Evolutionary conservation across 2,888 invertebrate genomes (phyloP).

Genomic region (Malacosoma neustria): DNA sequence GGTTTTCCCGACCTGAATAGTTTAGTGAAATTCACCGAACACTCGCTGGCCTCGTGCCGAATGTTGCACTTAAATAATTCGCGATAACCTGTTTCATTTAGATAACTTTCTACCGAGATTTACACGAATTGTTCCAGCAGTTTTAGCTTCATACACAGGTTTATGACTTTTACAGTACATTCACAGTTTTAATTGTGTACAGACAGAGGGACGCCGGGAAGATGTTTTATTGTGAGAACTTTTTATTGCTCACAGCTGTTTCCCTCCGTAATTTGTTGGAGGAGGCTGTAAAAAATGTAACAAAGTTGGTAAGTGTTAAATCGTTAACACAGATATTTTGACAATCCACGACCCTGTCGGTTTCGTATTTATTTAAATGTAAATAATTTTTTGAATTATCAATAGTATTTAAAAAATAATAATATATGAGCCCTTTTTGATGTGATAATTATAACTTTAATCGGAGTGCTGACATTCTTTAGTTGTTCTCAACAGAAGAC

Average conservation of each 20-base stretch:
- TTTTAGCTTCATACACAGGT: conserved; percentile 21
- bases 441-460: too few species aligned
- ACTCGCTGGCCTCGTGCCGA: conserved; percentile 61
- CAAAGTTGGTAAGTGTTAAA: conserved; percentile 35
- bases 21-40: conserved; percentile 57
- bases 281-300: conserved; percentile 38
- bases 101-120: conserved; percentile 48
- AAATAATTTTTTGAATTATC: too few species aligned
- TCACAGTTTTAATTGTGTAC: conserved; percentile 30
- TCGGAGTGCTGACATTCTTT: too few species aligned
- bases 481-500: too few species aligned
- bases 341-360: too few species aligned
- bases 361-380: too few species aligned
- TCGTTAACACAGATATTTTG: conserved; percentile 29
- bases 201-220: conserved; percentile 27
- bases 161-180: not conserved
- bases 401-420: too few species aligned
- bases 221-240: conserved; percentile 46
- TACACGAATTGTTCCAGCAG: conserved; percentile 40
- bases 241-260: conserved; percentile 51
- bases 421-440: too few species aligned
- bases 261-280: conserved; percentile 38
- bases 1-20: conserved; percentile 65
- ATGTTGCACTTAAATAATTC: conserved; percentile 66
- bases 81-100: conserved; percentile 64